Evolutionary conservation across 2,797 vertebrate genomes (phyloP).

Genomic region (Alectoris magna): DNA sequence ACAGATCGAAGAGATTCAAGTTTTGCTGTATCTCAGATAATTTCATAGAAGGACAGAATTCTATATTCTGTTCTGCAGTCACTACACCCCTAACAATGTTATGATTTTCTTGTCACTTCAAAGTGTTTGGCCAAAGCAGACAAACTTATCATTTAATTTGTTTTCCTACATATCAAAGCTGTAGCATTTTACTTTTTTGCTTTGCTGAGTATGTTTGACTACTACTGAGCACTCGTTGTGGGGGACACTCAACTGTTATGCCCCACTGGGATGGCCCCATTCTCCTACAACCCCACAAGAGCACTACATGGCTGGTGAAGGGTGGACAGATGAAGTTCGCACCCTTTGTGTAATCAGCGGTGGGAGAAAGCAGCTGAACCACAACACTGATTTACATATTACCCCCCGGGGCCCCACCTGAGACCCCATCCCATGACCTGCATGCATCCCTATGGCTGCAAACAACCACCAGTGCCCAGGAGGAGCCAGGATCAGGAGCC

Average conservation of each 20-base stretch:
- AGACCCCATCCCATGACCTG: background rate
- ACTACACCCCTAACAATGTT: background rate
- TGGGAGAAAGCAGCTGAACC: background rate
- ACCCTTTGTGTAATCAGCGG: background rate
- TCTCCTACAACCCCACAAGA: background rate
- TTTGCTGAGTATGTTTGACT: background rate
- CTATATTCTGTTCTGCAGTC: background rate
- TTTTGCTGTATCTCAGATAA: background rate
- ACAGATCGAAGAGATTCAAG: background rate
- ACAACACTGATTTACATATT: background rate
- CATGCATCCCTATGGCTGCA: background rate
- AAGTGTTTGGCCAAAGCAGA: background rate
- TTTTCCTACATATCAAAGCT: background rate
- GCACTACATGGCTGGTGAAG: background rate
- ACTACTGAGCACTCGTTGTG: background rate
- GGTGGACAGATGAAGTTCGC: accelerated
- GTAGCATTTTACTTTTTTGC: background rate
- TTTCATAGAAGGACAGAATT: background rate
- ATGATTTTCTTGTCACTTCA: background rate
- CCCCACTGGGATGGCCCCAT: accelerated
- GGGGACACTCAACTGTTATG: accelerated
- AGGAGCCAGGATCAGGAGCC: background rate
- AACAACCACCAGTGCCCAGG: background rate
- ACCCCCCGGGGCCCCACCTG: background rate
- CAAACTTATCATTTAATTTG: background rate